Base-by-base conservation (phyloP, 1,140 invertebrate genomes). In the Procambarus virginalis region DNA sequence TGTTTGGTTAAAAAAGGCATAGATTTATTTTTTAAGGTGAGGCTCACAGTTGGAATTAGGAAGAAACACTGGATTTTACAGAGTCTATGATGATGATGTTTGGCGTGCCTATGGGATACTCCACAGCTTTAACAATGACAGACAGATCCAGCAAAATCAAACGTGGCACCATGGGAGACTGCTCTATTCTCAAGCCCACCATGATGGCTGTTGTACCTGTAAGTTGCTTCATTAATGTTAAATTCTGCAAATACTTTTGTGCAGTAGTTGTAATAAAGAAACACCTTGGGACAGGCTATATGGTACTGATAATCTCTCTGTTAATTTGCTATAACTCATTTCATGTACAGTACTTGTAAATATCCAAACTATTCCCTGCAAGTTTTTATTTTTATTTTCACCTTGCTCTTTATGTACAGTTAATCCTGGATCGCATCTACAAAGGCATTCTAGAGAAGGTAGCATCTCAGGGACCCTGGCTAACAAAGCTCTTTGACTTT, bases 101-200 rank as follows among this genome's bases (percentile, higher is more conserved):
- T 93, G 99, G 98, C 49, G 96, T 98, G n/a, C 95, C 96, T 5
- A 98, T 99, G 93, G 99, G 99, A 9, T 99, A 99, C 94, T 99
- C 98, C 2, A 98, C 98, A 0, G 97, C 99, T 0, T 94, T 98
- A 46, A 99, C 99, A 0, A 96, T 99, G 95, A 97, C 99, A 70
- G 98, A 99, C 94, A 96, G 97, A 5, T 98, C 98, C 75, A 98
- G 97, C 93, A 99, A 99, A 94, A 98, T 99, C 88, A 98, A 98
- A 95, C 96, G 96, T 91, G 98, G 98, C 6, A 94, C 94, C 77
- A 93, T 94, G 91, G 96, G 99, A 9, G 99, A 99, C 94, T 97
- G 98, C 6, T 96, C 97, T 34, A 96, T 98, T 0, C 94, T 99
- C 46, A 95, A 96, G 93, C 99, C 99, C 20, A 99, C 98, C 2